Evolutionary conservation across 2,113 vertebrate genomes (phyloP).

Genomic region (Podarcis cretensis): DNA sequence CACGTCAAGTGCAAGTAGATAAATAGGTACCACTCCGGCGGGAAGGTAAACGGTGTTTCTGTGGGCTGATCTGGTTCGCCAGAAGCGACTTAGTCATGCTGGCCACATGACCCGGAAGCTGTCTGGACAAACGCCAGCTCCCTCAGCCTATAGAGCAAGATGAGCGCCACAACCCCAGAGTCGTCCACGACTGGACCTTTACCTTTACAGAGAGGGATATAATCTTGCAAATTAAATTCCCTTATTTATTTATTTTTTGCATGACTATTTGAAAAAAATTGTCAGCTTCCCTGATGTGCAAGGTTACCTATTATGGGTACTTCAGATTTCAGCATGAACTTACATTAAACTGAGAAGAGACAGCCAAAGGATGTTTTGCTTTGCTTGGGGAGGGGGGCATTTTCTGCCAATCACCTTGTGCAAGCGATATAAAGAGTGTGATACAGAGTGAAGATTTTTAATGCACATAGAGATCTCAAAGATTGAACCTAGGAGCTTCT

Average conservation of each 20-base stretch:
- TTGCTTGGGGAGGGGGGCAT: background rate
- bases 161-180: too few relatives aligned
- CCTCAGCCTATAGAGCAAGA: too few relatives aligned
- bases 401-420: conserved; percentile 42
- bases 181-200: too few relatives aligned
- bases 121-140: too few relatives aligned
- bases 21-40: too few relatives aligned
- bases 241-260: background rate
- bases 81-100: too few relatives aligned
- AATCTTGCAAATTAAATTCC: background rate
- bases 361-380: conserved; percentile 11
- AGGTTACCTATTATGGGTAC: conserved; percentile 10
- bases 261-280: background rate
- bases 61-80: too few relatives aligned
- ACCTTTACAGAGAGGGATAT: background rate
- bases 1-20: too few relatives aligned
- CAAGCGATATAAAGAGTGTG: conserved; percentile 43
- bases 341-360: conserved; percentile 19
- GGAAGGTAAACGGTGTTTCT: too few relatives aligned
- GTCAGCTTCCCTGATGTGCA: conserved; percentile 14
- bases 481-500: too few relatives aligned
- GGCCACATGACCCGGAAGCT: too few relatives aligned
- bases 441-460: conserved; percentile 19
- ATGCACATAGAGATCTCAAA: conserved; percentile 17
- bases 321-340: conserved; percentile 40